Evolutionary conservation across 2,113 vertebrate species (phyloP).

Genomic region (Vombatus ursinus): DNA sequence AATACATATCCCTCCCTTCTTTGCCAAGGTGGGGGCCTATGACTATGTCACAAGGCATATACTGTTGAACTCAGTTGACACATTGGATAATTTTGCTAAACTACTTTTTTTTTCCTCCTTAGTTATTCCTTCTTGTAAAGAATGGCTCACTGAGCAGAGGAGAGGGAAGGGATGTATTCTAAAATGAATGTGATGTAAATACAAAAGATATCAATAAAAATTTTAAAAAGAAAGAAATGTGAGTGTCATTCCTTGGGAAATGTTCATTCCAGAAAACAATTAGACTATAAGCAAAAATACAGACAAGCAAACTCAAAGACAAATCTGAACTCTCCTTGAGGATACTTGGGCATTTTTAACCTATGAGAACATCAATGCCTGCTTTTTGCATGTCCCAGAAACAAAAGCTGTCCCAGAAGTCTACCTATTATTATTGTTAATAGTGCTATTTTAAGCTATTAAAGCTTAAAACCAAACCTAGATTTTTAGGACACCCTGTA

Average conservation of each 20-base stretch:
- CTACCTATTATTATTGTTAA: not conserved
- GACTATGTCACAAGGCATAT: not conserved
- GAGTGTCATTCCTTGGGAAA: not conserved
- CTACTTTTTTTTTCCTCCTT: not conserved
- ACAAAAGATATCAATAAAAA: not conserved
- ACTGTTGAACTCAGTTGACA: not conserved
- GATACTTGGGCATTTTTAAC: not conserved
- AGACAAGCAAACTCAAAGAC: not conserved
- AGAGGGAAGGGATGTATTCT: not conserved
- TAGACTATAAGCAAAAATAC: not conserved
- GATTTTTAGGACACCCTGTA: not conserved
- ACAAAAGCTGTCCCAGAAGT: not conserved
- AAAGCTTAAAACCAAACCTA: not conserved
- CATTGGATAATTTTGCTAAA: not conserved
- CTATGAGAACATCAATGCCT: not conserved
- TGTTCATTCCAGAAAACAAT: not conserved
- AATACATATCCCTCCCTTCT: not conserved
- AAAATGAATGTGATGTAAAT: not conserved
- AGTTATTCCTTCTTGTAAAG: not conserved
- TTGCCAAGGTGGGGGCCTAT: not conserved
- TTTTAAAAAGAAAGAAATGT: not conserved
- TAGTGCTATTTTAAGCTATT: not conserved
- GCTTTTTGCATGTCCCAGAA: not conserved
- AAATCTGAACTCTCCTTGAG: not conserved
- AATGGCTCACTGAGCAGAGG: not conserved